Conservation (phyloP, 2,888 invertebrate genomes). For the Acrobasis repandana region DNA sequence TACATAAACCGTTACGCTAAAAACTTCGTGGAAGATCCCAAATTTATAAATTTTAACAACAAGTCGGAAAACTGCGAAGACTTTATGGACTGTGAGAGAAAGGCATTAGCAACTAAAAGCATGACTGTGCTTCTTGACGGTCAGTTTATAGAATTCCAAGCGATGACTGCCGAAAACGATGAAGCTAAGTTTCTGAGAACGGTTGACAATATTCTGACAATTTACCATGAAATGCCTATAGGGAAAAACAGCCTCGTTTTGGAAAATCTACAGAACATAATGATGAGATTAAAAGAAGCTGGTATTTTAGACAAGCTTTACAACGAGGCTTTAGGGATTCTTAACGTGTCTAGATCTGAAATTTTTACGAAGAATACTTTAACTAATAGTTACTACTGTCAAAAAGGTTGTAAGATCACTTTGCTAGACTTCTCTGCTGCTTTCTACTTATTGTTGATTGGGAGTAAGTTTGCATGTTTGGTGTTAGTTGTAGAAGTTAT, state of each 20-base stretch:
- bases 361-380: constrained; percentile 49
- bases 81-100: constrained; percentile 48
- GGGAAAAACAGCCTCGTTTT: constrained; percentile 24
- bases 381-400: constrained; percentile 59
- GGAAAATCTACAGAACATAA: constrained; percentile 41
- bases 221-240: constrained; percentile 62
- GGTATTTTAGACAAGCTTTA: constrained; percentile 60
- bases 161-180: constrained; percentile 48
- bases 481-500: constrained; percentile 53
- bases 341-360: constrained; percentile 47
- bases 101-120: constrained; percentile 47
- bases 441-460: constrained; percentile 57
- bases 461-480: constrained; percentile 48
- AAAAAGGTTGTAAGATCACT: constrained; percentile 58
- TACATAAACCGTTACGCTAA: constrained; percentile 47
- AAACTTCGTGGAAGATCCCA: constrained; percentile 52
- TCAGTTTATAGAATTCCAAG: constrained; percentile 51
- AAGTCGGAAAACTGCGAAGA: constrained; percentile 48
- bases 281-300: constrained; percentile 57
- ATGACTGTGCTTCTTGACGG: constrained; percentile 52
- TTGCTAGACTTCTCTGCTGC: constrained; percentile 52
- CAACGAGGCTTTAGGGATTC: constrained; percentile 55
- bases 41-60: constrained; percentile 47
- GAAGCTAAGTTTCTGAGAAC: constrained; percentile 57
- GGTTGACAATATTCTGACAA: constrained; percentile 50